Evolutionary conservation across 2,113 vertebrate species (phyloP), one percentile per base, ranked within the genome.

Genomic region (Cathartes aura): DNA sequence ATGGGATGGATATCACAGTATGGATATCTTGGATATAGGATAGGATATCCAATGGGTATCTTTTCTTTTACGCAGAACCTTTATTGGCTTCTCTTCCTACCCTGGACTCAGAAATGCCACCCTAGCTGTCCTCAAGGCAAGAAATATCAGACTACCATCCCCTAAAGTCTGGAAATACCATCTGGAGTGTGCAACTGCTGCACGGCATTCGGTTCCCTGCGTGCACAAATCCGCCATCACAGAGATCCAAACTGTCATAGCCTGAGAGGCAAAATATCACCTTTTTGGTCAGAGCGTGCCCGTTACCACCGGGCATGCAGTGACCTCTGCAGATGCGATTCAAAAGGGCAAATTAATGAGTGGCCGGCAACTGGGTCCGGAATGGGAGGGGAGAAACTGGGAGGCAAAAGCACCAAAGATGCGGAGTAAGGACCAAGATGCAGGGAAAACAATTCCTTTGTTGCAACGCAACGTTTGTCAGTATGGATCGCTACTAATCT

Each of bases 401-500:
- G 59, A 50, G 55, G 30, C 9, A 38, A 13, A 23, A 87, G 30
- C 45, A 17, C 40, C 83, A 11, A 7, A 23, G 26, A 9, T 0
- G 29, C 0, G 8, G 56, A 32, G 40, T 2, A 12, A 66, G 50
- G 47, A 9, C 1, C 5, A 53, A 22, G 30, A 15, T 5, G 43
- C 34, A 24, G 38, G 11, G 58, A 32, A 60, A 60, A 45, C 32
- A 32, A 15, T 3, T 21, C 36, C 42, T 36, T 21, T 26, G 45
- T 4, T 38, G 82, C 36, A 4, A 32, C 2, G 27, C 74, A 63
- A 27, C 3, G 2, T 43, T 5, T 19, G 55, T 19, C 81, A 11
- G n/a, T 0, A 23, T 0, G 0, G 48, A 40, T 3, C 29, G 6
- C 47, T 30, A 9, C 24, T 42, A 2, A 24, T 15, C 0, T 22